Evolutionary conservation across 2,113 vertebrate species (phyloP), one percentile per base, ranked within the genome.

Genomic region (Mesocricetus auratus): DNA sequence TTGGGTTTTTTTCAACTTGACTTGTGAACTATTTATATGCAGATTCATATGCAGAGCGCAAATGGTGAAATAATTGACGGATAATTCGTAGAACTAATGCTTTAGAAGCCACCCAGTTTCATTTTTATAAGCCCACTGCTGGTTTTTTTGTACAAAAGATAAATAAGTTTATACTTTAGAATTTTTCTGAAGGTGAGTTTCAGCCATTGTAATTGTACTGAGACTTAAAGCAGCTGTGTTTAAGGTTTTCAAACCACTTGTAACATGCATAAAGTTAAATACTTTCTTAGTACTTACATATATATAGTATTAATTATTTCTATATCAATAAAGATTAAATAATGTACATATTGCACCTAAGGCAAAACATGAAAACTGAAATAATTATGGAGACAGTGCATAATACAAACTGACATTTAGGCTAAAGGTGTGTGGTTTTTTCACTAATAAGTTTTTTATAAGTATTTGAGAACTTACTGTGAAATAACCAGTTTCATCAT

Each of bases 1-100:
- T 87, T 96, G n/a, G 60, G 24, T 96, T 96, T 98, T 98, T 97
- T 95, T 92, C 97, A 98, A 2, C 71, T 96, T 97, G 90, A 98
- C 39, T 75, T 93, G 45, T 79, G 75, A 96, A 94, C 83, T 95
- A 3, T 97, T 89, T 47, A 60, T 95, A 91, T 90, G 71, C 45
- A 95, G 62, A 31, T 74, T 92, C 73, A 85, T 31, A 47, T 77
- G 56, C 58, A 83, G 89, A 95, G 45, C 8, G 71, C 81, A 92
- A 15, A 16, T 89, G 77, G 39, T 92, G 56, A 87, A 95, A 77
- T 26, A 93, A 0, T 33, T 92, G 89, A 81, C 92, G 87, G 64
- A 39, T 91, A 69, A 62, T 81, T 96, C 47, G 64, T 39, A 81
- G 31, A 83, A 92, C 47, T 90, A 77, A 74, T 86, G 33, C 33